Evolutionary conservation across 2,113 vertebrate species (phyloP), one percentile per base, ranked within the genome.

Genomic region (Climacteris rufus): DNA sequence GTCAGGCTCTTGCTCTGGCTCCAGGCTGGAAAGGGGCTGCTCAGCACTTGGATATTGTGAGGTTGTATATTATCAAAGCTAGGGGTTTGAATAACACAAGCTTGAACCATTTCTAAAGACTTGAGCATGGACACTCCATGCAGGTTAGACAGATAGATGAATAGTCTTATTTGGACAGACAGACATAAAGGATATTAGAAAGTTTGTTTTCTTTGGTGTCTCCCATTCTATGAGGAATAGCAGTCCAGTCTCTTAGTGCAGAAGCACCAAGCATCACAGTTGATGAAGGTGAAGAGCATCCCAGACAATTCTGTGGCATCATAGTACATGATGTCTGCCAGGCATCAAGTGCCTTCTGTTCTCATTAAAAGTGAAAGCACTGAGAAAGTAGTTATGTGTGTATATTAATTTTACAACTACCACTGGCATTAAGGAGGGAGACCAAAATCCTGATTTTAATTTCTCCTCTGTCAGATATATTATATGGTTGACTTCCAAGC

Each of bases 11-110:
- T 31, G 21, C 31, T 65, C 23, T 65, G 37, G 30, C n/a, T 87
- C 49, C 47, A 35, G 60, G 21, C 22, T 65, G 33, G 33, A 87
- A 80, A 87, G 19, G 6, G 2, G 20, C 33, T 74, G 35, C 19
- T 54, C 3, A 2, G 25, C 27, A 45, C 22, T 37, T 24, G 2
- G 22, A 45, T 39, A 77, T 33, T 53, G 15, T 39, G 17, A 49
- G 10, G 21, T 68, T 0, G 0, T 3, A 11, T 28, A 25, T 39
- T 45, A 40, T 68, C 2, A 1, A 75, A 54, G 35, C 39, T 15
- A 50, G 12, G 4, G 4, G 9, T 56, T 45, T 40, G 49, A 47
- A 50, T 53, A 4, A 6, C 23, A 8, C 7, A 66, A 47, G 4
- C 49, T 37, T 47, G 52, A 83, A 49, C 27, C 11, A 25, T 54